These are phyloP conservation scores for Watsonalla binaria DNA, from an alignment of 2,888 invertebrate genomes.

Conservation along the genomic window DNA sequence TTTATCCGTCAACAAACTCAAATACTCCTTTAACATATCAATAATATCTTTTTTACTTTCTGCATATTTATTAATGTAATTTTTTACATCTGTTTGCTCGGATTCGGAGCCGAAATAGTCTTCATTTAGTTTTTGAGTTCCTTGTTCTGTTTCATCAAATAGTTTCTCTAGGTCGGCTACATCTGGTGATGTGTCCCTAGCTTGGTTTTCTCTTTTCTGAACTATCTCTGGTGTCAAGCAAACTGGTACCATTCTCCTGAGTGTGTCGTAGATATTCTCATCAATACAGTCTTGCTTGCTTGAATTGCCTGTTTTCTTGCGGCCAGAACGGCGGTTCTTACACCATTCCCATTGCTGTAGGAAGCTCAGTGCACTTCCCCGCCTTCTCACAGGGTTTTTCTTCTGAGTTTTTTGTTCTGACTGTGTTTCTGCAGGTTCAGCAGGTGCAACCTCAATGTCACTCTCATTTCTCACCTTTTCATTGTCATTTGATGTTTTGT, in stretches of 20 bases:
- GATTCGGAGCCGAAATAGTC: slow-evolving; percentile 82
- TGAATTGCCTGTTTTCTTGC: slow-evolving; percentile 64
- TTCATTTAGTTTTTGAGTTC: slow-evolving; percentile 30
- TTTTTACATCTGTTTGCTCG: slow-evolving; percentile 81
- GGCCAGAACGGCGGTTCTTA: slow-evolving; percentile 73
- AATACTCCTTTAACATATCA: slow-evolving; percentile 79
- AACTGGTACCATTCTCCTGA: slow-evolving; percentile 82
- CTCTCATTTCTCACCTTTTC: slow-evolving; percentile 48
- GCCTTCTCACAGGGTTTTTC: slow-evolving; percentile 78
- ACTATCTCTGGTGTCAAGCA: slow-evolving; percentile 69
- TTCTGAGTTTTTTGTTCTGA: slow-evolving; percentile 64
- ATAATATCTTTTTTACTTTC: slow-evolving; percentile 77
- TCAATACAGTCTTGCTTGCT: slow-evolving; percentile 77
- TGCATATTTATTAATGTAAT: slow-evolving; percentile 80
- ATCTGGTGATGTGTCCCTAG: slow-evolving; percentile 79
- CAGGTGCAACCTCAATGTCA: slow-evolving; percentile 46
- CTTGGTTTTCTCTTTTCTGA: slow-evolving; percentile 60
- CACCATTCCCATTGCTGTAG: slow-evolving; percentile 90
- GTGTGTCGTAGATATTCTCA: slow-evolving; percentile 82
- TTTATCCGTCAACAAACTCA: slow-evolving; percentile 76
- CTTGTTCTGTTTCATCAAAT: slow-evolving; percentile 71
- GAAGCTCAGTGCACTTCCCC: slow-evolving; percentile 85
- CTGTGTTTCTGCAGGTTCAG: slow-evolving; percentile 36
- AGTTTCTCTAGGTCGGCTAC: slow-evolving; percentile 81
- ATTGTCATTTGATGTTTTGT: slow-evolving; percentile 54